Percentiles rank a stretch among this genome's conserved stretches.
These are phyloP conservation scores for Darevskia nairensis DNA, from an alignment of 2,797 vertebrate genomes.

Conservation along the genomic window DNA sequence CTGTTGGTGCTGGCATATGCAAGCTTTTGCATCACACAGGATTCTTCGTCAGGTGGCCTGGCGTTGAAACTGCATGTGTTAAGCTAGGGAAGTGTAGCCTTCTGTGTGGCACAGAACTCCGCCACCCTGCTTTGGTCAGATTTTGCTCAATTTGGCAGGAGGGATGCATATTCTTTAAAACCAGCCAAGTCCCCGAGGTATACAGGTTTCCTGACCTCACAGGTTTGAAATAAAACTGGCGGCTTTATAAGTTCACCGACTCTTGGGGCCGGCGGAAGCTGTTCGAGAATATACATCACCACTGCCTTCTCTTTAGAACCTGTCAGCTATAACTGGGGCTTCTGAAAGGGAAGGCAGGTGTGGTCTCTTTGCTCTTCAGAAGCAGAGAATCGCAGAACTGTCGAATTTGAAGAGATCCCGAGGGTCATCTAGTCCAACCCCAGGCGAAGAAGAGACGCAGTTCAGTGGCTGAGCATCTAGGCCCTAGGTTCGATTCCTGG, in stretches of 20 bases:
- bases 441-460: too few relatives aligned
- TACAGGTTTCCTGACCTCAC: background rate
- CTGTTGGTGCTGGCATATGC: background rate
- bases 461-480: too few relatives aligned
- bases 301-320: background rate
- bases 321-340: too few relatives aligned
- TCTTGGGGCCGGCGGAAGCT: background rate
- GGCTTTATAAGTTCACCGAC: background rate
- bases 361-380: too few relatives aligned
- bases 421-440: too few relatives aligned
- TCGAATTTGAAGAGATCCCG: too few relatives aligned
- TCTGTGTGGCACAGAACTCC: background rate
- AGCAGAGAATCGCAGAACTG: too few relatives aligned
- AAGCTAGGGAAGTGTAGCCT: background rate
- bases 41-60: background rate
- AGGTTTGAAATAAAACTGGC: too few relatives aligned
- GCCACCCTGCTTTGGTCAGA: too few relatives aligned
- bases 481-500: too few relatives aligned
- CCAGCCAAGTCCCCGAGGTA: background rate
- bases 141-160: background rate
- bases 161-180: background rate
- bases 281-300: background rate
- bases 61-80: background rate
- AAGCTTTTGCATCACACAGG: background rate
- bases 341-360: too few relatives aligned